Evolutionary conservation across 2,113 vertebrate species (phyloP), one percentile per base, ranked within the genome.

Genomic region (Actenoides hombroni): DNA sequence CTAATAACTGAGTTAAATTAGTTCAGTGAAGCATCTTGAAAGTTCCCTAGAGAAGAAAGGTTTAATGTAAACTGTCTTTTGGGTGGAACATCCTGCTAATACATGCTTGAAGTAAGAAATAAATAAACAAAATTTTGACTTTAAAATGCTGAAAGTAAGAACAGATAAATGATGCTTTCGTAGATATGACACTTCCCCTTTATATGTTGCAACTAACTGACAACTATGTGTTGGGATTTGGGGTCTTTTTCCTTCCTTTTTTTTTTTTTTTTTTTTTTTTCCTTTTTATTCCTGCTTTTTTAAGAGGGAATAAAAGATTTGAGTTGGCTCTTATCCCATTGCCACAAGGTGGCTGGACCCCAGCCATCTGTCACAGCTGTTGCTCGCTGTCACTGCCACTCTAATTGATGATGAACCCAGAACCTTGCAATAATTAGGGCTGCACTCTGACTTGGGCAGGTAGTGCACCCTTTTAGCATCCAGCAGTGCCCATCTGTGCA

Each of bases 301-400:
- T 96, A 57, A 93, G 84, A 71, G 73, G 57, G 82, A 97, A 98
- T 97, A 98, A 98, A 98, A 97, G 98, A 97, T 98, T 97, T 96
- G 97, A 97, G 94, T 98, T 98, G 99, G 99, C 98, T 98, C 86
- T 80, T 95, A 96, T 98, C 99, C 98, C 98, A 96, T 98, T 98
- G 98, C 98, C 98, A 98, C 95, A 94, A 98, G 97, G 98, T 98
- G 97, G 97, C 98, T 99, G 99, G 99, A 99, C 98, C 98, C 48
- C 56, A 88, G 99, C 99, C 99, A 99, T 99, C 99, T 99, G 99
- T 98, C 98, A 98, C 99, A 99, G 98, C 98, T 99, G 99, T 98
- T 98, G 98, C 98, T 98, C 73, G 88, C 98, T 97, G 91, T 98
- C 95, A 92, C 98, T 98, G 98, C 98, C 98, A 98, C 98, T 98